Base-by-base conservation (phyloP, 2,113 vertebrate species). In the Trochalopteron elliotii region DNA sequence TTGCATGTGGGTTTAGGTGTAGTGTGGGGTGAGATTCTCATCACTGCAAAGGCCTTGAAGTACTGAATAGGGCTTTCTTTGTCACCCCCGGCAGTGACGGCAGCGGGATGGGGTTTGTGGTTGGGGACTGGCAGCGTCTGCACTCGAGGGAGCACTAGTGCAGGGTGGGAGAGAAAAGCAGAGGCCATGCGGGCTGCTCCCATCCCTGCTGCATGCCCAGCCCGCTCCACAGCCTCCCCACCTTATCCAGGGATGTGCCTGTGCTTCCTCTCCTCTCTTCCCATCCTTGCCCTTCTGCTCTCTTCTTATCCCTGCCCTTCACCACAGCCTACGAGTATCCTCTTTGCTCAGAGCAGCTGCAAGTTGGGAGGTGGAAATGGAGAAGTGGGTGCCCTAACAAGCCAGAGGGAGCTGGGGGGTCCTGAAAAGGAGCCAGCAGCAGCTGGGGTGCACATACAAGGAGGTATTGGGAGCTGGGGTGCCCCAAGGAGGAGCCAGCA, bases 1-100 rank as follows among this genome's bases (percentile, higher is more conserved):
- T 91, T 96, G 94, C 93, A 85, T 95, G 83, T 94, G 93, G 96
- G 49, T 96, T 96, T 94, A 85, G 75, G 55, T 96, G 91, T 37
- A 61, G 67, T 42, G 50, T 85, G 1, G 13, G 40, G 78, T 84
- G 83, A 95, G 87, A 74, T 89, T 94, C 93, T 96, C 89, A 95
- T 95, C 84, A 12, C 81, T 83, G 78, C 71, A 72, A 59, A 80
- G 83, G 70, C 91, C 91, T 95, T 52, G 87, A 95, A 89, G 91
- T 89, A 71, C 72, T 9, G 3, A 76, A 91, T 94, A 94, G 74
- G 39, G 65, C 44, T 92, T 40, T 87, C 0, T 0, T 57, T 91
- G 93, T 82, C 63, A 0, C 39, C 42, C 47, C 33, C 4, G 8
- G 91, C 80, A 83, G 61, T 42, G 84, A 70, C 1, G 3, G 87